phyloP scores from a whole-genome alignment of 2,797 vertebrate species.

The Rachycentron canadum region DNA sequence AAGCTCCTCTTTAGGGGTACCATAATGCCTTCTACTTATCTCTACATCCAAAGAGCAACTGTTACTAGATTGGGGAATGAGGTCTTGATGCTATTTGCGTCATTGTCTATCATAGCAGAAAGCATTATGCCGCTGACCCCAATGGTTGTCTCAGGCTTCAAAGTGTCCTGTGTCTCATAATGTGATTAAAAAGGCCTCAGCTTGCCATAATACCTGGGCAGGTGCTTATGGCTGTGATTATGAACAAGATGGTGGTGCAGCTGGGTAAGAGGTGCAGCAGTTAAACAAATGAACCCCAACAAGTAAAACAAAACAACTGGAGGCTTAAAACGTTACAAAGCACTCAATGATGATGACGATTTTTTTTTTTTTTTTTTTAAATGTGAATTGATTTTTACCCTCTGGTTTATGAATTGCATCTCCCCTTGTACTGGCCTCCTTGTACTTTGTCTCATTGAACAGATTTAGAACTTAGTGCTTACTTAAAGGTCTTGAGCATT shows the following conservation, averaged over 20 bases:
- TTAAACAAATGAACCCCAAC: constrained; percentile 24
- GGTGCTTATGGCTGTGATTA: constrained; percentile 26
- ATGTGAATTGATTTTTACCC: constrained; percentile 22
- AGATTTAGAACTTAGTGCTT: too few relatives aligned
- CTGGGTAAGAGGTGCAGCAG: constrained; percentile 15
- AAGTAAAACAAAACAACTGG: constrained; percentile 15
- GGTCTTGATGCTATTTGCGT: not conserved
- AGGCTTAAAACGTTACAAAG: constrained; percentile 16
- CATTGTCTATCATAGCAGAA: not conserved
- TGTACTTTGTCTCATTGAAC: too few relatives aligned
- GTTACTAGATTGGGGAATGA: not conserved
- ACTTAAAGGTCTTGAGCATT: too few relatives aligned
- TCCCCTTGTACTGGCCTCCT: too few relatives aligned
- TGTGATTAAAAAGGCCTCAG: constrained; percentile 13
- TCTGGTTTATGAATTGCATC: constrained; percentile 27
- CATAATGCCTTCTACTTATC: too few relatives aligned
- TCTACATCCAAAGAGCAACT: not conserved
- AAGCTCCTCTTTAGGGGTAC: too few relatives aligned
- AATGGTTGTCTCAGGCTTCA: not conserved
- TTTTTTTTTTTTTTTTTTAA: too few relatives aligned
- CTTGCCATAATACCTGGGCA: not conserved
- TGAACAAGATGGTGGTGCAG: constrained; percentile 2
- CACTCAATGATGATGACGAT: constrained; percentile 8
- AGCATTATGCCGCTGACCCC: not conserved
- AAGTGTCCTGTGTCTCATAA: not conserved